These are phyloP conservation scores for Chymomyza procnemis DNA, from an alignment of 2,888 invertebrate genomes.

Conservation along the genomic window DNA sequence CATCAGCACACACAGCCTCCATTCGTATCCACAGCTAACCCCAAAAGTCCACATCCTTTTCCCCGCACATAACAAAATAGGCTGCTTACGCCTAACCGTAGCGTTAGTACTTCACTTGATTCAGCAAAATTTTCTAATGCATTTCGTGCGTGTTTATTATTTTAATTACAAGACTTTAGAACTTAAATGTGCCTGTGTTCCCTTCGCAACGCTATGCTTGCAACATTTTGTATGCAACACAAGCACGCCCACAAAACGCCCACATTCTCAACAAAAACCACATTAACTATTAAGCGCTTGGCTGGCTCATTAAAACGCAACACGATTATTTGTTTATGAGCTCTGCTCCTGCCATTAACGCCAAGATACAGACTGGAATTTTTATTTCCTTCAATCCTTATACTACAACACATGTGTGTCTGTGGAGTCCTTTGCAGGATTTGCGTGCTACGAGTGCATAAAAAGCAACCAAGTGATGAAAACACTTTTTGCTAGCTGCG, in stretches of 20 bases:
- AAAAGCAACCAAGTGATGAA: slow-evolving; percentile 46
- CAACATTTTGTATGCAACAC: neutral
- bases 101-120: slow-evolving; percentile 27
- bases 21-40: too few species aligned
- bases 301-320: slow-evolving; percentile 61
- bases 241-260: neutral
- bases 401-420: neutral
- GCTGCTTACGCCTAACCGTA: neutral
- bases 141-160: slow-evolving; percentile 72
- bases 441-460: slow-evolving; percentile 29
- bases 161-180: slow-evolving; percentile 61
- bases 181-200: slow-evolving; percentile 51
- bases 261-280: neutral
- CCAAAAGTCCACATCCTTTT: slow-evolving; percentile 1
- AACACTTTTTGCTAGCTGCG: slow-evolving; percentile 29
- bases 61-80: neutral
- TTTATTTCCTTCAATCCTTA: neutral
- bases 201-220: slow-evolving; percentile 9
- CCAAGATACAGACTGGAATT: slow-evolving; percentile 6
- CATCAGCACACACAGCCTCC: neutral
- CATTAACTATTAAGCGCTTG: slow-evolving; percentile 61
- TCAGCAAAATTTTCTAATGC: slow-evolving; percentile 60
- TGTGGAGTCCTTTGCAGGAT: neutral
- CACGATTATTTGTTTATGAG: slow-evolving; percentile 60
- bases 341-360: slow-evolving; percentile 8